Evolutionary conservation across 2,113 vertebrate genomes (phyloP).

Genomic region (Sardina pilchardus): DNA sequence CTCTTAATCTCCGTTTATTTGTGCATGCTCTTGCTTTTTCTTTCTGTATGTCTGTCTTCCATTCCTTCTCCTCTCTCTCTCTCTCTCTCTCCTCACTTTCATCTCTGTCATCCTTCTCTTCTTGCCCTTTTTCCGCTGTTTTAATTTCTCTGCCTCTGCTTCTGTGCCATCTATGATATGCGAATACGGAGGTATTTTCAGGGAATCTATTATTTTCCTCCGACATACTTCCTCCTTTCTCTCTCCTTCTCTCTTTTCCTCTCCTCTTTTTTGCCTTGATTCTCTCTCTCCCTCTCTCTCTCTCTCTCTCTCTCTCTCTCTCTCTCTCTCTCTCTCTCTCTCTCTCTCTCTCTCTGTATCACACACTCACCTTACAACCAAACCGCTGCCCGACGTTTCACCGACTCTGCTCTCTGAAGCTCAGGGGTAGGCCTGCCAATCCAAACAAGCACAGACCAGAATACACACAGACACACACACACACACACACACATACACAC

Average conservation of each 20-base stretch:
- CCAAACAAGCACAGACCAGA: constrained; percentile 53
- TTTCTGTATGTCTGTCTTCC: neutral
- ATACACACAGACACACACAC: constrained; percentile 25
- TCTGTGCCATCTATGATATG: neutral
- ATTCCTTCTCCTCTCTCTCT: neutral
- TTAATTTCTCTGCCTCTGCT: neutral
- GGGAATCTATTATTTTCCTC: neutral
- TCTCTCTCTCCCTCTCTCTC: neutral
- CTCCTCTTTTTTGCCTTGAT: too few relatives aligned
- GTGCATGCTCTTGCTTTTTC: neutral
- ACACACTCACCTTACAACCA: too few relatives aligned
- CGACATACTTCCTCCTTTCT: neutral
- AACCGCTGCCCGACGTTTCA: too few relatives aligned
- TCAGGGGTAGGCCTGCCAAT: constrained; percentile 51
- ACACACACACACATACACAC: constrained; percentile 40
- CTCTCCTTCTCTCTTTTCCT: neutral
- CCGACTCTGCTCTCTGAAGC: too few relatives aligned
- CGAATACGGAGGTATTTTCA: neutral
- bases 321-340: too few relatives aligned
- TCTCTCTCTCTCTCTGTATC: too few relatives aligned
- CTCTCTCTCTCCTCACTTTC: too few relatives aligned
- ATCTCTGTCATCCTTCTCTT: neutral
- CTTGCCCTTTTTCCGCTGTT: too few relatives aligned
- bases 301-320: neutral
- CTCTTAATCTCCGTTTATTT: too few relatives aligned